phyloP scores from a whole-genome alignment of 1,140 invertebrate species.

The Diorhabda carinulata region DNA sequence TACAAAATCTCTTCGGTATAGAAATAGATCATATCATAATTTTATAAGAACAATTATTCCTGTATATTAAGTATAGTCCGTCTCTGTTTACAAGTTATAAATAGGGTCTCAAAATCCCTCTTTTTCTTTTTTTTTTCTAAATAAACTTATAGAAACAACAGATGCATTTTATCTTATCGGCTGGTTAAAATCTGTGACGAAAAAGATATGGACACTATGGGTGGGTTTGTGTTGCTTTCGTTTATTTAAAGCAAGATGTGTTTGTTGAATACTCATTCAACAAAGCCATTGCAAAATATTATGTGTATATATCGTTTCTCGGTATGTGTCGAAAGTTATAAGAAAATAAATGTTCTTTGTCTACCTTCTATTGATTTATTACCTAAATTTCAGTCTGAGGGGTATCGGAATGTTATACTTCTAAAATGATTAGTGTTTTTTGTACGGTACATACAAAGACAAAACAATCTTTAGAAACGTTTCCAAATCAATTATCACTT shows the following conservation, averaged over 20 bases:
- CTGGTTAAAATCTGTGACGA: not conserved
- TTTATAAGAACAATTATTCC: too few species aligned
- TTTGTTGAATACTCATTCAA: not conserved
- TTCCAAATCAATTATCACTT: too few species aligned
- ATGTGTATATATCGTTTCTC: not conserved
- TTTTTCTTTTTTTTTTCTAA: slow-evolving; percentile 1
- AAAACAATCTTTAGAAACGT: too few species aligned
- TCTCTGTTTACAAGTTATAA: not conserved
- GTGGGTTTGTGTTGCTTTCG: not conserved
- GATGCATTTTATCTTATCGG: slow-evolving; percentile 2
- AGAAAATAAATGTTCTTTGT: not conserved
- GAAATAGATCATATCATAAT: too few species aligned
- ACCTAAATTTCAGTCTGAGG: not conserved
- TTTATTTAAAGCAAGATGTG: not conserved
- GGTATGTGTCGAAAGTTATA: not conserved
- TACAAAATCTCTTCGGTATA: too few species aligned
- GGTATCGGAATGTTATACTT: not conserved
- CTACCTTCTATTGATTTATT: not conserved
- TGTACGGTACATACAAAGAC: not conserved
- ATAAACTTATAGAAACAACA: not conserved
- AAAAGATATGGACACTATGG: slow-evolving; percentile 2
- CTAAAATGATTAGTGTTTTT: not conserved
- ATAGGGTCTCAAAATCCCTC: not conserved
- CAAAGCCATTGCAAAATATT: not conserved
- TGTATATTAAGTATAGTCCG: too few species aligned